These are phyloP conservation scores for Hepsetus odoe DNA, from an alignment of 2,113 vertebrate genomes.

Conservation along the genomic window DNA sequence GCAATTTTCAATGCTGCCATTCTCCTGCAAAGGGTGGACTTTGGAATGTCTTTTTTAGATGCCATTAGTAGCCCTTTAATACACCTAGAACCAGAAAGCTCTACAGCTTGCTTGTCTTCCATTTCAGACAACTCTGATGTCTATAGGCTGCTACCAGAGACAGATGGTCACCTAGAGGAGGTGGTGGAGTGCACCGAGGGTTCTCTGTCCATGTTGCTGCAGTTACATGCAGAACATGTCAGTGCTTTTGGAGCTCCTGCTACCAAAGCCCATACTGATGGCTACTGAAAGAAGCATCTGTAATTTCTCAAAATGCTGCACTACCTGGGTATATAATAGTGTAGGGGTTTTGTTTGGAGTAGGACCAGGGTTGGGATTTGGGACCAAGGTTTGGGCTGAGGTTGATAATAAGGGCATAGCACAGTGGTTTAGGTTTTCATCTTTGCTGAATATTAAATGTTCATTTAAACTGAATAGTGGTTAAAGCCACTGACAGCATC, in stretches of 20 bases:
- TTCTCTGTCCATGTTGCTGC: conserved; percentile 56
- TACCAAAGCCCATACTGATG: conserved; percentile 58
- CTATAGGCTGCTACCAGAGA: conserved; percentile 29
- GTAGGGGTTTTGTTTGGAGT: too few relatives aligned
- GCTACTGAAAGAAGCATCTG: conserved; percentile 59
- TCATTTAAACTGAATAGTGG: too few relatives aligned
- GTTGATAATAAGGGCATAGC: background rate
- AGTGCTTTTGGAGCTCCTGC: conserved; percentile 60
- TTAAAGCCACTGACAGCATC: too few relatives aligned
- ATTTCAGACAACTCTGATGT: conserved; percentile 40
- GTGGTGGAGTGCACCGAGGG: conserved; percentile 37
- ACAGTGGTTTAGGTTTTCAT: background rate
- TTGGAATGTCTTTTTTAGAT: conserved; percentile 51
- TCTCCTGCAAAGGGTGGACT: conserved; percentile 56
- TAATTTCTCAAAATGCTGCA: too few relatives aligned
- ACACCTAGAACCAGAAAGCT: conserved; percentile 21
- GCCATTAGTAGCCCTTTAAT: conserved; percentile 40
- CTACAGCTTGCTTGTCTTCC: conserved; percentile 39
- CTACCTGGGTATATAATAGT: background rate
- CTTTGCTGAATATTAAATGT: too few relatives aligned
- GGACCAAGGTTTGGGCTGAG: background rate
- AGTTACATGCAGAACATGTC: conserved; percentile 63
- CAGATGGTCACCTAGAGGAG: background rate
- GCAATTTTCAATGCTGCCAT: conserved; percentile 51
- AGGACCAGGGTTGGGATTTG: background rate